Conservation (phyloP, 2,113 vertebrate species). For the Amphilophus citrinellus region DNA sequence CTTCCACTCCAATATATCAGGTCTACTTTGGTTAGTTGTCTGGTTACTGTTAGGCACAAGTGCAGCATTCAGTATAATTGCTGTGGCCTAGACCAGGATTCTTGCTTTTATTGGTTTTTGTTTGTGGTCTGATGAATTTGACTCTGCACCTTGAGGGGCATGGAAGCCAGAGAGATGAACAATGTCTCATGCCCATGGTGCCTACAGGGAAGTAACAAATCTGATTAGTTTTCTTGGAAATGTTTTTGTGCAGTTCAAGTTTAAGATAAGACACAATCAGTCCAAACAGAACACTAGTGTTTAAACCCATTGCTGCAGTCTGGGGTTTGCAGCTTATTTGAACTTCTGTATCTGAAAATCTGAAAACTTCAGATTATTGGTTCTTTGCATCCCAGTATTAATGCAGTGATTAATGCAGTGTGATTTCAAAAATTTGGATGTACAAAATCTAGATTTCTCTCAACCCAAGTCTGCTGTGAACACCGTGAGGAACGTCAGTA, state of each 20-base stretch:
- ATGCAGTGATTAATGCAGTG: neutral
- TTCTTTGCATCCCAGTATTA: neutral
- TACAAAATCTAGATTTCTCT: neutral
- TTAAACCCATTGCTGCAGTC: neutral
- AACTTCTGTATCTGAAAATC: neutral
- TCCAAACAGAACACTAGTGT: neutral
- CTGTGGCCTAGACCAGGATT: neutral
- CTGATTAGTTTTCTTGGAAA: neutral
- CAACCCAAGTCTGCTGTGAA: neutral
- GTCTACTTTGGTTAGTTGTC: neutral
- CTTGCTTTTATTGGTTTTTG: neutral
- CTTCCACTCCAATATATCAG: neutral
- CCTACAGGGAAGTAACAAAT: neutral
- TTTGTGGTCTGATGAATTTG: slow-evolving; percentile 14
- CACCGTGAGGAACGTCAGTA: neutral
- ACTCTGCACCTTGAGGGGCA: neutral
- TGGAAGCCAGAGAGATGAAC: neutral
- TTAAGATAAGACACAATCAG: neutral
- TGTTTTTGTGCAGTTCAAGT: neutral
- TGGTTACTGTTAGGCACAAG: neutral
- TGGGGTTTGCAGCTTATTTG: neutral
- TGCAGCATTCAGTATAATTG: neutral
- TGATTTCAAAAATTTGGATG: neutral
- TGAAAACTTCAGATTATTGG: neutral
- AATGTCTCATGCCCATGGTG: neutral